Evolutionary conservation across 2,888 invertebrate species (phyloP).

Genomic region (Cephalotes varians): DNA sequence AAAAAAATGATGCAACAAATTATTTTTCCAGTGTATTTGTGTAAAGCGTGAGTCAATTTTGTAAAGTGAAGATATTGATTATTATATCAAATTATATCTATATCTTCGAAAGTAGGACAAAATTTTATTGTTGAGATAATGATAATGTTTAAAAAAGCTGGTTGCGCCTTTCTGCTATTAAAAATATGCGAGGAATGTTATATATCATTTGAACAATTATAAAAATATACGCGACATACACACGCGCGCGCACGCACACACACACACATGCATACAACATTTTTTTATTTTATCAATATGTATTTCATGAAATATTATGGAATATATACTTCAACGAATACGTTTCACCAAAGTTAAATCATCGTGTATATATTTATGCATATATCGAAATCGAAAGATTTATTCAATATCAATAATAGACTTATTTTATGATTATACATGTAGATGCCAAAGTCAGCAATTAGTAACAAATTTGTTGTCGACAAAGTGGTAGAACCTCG

Average conservation of each 20-base stretch:
- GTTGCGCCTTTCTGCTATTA: not conserved
- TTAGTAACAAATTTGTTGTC: conserved; percentile 41
- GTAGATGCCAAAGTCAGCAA: conserved; percentile 5
- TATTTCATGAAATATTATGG: not conserved
- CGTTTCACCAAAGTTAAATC: not conserved
- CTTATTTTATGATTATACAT: conserved; percentile 2
- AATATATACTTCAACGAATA: not conserved
- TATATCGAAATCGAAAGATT: conserved; percentile 18
- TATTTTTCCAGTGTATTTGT: too few relatives aligned
- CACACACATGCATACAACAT: too few relatives aligned
- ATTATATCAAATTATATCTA: not conserved
- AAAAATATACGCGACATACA: too few relatives aligned
- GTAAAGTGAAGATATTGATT: not conserved
- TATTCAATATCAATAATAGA: conserved; percentile 16
- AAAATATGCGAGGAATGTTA: not conserved
- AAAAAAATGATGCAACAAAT: too few relatives aligned
- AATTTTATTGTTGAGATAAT: not conserved
- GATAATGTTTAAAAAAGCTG: not conserved
- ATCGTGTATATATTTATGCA: not conserved
- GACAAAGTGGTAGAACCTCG: conserved; percentile 40
- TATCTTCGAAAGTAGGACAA: not conserved
- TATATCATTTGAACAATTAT: not conserved
- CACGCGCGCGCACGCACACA: too few relatives aligned
- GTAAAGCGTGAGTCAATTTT: not conserved
- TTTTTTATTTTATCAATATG: too few relatives aligned